Evolutionary conservation across 2,797 vertebrate species (phyloP), one percentile per base, ranked within the genome.

Genomic region (Muscicapa striata): DNA sequence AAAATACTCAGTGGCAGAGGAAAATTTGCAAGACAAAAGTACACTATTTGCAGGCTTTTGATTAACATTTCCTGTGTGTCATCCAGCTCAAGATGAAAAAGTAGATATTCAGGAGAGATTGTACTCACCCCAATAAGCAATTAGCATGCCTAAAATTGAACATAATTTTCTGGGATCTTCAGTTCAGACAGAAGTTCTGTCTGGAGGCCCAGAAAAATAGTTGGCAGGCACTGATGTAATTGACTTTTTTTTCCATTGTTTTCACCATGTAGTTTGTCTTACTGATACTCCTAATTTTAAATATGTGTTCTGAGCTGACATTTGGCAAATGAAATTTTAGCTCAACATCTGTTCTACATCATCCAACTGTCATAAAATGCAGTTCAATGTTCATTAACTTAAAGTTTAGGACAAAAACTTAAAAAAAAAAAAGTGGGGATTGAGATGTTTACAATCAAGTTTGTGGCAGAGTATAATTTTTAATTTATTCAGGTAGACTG

Each of bases 281-380:
- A 52, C 22, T 81, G 70, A 81, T 86, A 67, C 41, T 81, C 36
- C 29, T 38, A 38, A 29, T 45, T 93, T 81, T 91, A 62, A 51
- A n/a, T 82, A 40, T 0, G 0, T 88, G 22, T 92, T 95, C 52
- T 54, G 40, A 92, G 45, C 55, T 85, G 91, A 81, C 69, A 27
- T 73, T 94, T 96, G 66, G 48, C 66, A 84, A 63, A 92, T 59
- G 12, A 89, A 90, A 79, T 86, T 93, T 73, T 90, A 92, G 45
- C 51, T 88, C 40, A 82, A n/a, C 89, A 76, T 94, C 91, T 95
- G 85, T 90, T 95, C 59, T 74, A 34, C 41, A 40, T 93, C 73
- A 93, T 92, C 61, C 45, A 54, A 1, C 59, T 86, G 40, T 86
- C 82, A 82, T 90, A 90, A 93, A 96, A 88, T 49, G 27, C 15